These are phyloP conservation scores for Drosophila bocqueti DNA, from an alignment of 1,140 invertebrate species.

Conservation along the genomic window DNA sequence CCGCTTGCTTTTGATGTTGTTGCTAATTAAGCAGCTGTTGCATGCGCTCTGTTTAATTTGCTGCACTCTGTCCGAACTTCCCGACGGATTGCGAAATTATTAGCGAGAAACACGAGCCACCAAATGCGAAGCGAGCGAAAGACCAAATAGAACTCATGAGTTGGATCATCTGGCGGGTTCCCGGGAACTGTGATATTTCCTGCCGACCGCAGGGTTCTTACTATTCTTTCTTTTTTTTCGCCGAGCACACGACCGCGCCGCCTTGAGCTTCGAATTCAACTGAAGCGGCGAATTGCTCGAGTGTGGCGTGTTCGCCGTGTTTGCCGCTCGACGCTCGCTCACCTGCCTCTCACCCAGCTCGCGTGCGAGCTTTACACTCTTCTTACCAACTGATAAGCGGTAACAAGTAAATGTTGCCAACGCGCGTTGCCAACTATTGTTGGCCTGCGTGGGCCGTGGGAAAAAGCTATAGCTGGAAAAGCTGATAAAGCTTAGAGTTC, in stretches of 20 bases:
- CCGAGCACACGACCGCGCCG: constrained; percentile 49
- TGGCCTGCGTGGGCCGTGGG: constrained; percentile 12
- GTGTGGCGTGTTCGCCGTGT: constrained; percentile 7
- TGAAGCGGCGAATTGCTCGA: constrained; percentile 62
- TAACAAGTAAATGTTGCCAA: constrained; percentile 37
- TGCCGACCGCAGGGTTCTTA: background rate
- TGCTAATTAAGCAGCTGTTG: constrained; percentile 62
- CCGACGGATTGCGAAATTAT: constrained; percentile 1
- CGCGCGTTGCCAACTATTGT: constrained; percentile 34
- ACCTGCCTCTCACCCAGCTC: constrained; percentile 2
- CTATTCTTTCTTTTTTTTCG: constrained; percentile 4
- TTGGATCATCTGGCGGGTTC: constrained; percentile 13
- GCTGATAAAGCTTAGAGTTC: background rate
- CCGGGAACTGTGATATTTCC: constrained; percentile 25
- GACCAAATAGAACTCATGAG: constrained; percentile 8
- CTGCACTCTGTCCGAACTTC: constrained; percentile 28
- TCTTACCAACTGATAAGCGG: constrained; percentile 48
- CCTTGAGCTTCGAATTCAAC: constrained; percentile 57
- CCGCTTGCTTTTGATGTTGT: constrained; percentile 13
- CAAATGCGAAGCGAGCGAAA: background rate
- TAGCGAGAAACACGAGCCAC: constrained; percentile 2
- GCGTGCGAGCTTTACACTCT: constrained; percentile 30
- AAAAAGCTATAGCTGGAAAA: constrained; percentile 38
- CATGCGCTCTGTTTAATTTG: constrained; percentile 39
- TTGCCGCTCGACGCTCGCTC: constrained; percentile 3